A percentile compares a stretch with the other conserved stretches of the same genome.
These are phyloP conservation scores for Cephonodes hylas DNA, from an alignment of 2,888 invertebrate species.

Conservation along the genomic window DNA sequence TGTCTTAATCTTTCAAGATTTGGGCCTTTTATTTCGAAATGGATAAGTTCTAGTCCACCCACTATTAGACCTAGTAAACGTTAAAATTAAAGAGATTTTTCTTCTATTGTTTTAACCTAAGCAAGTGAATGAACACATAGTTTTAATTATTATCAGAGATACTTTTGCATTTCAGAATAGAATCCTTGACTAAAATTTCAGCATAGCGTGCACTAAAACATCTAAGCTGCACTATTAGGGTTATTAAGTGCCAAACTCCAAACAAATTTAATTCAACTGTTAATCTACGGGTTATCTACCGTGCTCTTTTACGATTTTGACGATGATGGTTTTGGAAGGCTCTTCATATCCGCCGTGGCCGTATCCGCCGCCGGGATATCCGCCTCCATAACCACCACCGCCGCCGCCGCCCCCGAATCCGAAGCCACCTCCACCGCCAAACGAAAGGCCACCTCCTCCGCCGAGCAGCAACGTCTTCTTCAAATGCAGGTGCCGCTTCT, in stretches of 20 bases:
- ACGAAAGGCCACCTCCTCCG: slow-evolving; percentile 22
- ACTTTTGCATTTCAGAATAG: no score
- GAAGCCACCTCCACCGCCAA: slow-evolving; percentile 34
- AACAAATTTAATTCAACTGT: neutral
- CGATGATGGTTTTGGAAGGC: slow-evolving; percentile 47
- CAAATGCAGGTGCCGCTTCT: slow-evolving; percentile 51
- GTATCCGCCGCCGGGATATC: slow-evolving; percentile 15
- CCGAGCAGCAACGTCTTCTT: slow-evolving; percentile 40
- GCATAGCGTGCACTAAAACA: no score
- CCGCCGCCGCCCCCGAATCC: slow-evolving; percentile 29
- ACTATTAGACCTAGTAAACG: no score
- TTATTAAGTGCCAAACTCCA: neutral
- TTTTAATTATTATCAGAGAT: no score
- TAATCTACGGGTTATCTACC: slow-evolving; percentile 26
- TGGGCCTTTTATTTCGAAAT: no score
- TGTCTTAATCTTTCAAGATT: no score
- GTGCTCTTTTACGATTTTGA: slow-evolving; percentile 53
- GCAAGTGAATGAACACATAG: no score
- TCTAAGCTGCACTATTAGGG: no score
- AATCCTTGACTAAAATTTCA: no score
- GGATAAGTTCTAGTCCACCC: no score
- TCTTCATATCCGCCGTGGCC: slow-evolving; percentile 37
- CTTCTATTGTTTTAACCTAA: no score
- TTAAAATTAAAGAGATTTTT: no score
- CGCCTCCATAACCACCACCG: slow-evolving; percentile 21